Evolutionary conservation across 2,888 invertebrate species (phyloP).

Genomic region (Actias luna): DNA sequence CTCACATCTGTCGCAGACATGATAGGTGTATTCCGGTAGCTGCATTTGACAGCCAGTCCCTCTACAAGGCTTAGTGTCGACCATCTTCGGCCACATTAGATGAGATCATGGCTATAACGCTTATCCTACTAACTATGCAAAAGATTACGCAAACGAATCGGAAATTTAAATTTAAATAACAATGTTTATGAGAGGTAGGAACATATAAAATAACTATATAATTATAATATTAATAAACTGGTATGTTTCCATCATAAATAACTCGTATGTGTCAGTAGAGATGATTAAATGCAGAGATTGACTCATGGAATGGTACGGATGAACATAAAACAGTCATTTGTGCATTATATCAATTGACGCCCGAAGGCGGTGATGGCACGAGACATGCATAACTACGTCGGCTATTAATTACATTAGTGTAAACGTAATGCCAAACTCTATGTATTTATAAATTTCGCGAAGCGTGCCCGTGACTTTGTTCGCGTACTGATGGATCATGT

Average conservation of each 20-base stretch:
- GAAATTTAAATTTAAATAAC: too few relatives aligned
- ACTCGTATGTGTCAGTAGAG: slow-evolving; percentile 1
- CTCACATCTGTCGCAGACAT: too few relatives aligned
- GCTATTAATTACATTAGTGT: not conserved
- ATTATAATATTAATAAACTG: not conserved
- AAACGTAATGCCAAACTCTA: slow-evolving; percentile 1
- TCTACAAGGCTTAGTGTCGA: too few relatives aligned
- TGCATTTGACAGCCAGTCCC: too few relatives aligned
- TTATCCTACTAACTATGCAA: too few relatives aligned
- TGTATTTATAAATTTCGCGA: not conserved
- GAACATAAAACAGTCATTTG: slow-evolving; percentile 15
- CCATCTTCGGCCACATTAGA: too few relatives aligned
- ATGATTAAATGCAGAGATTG: slow-evolving; percentile 16
- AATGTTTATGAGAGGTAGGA: too few relatives aligned
- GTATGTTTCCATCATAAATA: slow-evolving; percentile 7
- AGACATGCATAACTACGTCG: not conserved
- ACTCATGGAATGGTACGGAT: slow-evolving; percentile 17
- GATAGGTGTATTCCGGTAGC: too few relatives aligned
- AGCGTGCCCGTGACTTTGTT: too few relatives aligned
- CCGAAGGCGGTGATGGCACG: slow-evolving; percentile 1
- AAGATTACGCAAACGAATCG: too few relatives aligned
- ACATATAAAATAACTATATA: not conserved
- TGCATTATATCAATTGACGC: slow-evolving; percentile 9
- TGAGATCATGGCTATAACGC: too few relatives aligned
- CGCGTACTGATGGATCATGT: too few relatives aligned